phyloP scores from a whole-genome alignment of 2,888 invertebrate species.

The Osedax fenrisi region DNA sequence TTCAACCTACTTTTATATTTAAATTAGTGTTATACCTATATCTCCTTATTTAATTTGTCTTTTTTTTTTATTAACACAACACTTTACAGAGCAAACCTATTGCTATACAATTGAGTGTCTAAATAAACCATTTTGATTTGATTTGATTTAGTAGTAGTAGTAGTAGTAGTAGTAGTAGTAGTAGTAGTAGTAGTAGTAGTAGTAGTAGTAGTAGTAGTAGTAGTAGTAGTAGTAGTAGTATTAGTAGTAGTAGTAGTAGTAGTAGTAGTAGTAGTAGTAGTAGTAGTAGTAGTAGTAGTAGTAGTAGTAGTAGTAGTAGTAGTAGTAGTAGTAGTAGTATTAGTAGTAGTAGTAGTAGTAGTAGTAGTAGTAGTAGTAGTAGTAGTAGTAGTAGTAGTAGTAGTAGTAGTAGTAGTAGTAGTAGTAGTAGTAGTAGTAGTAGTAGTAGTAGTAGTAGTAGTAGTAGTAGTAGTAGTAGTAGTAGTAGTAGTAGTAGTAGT shows the following conservation, averaged over 20 bases:
- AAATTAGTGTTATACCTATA: too few relatives aligned
- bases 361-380: neutral
- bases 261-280: neutral
- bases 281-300: neutral
- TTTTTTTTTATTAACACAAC: too few relatives aligned
- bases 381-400: neutral
- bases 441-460: neutral
- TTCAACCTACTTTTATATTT: too few relatives aligned
- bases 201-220: conserved; percentile 2
- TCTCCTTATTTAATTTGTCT: too few relatives aligned
- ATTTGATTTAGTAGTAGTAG: too few relatives aligned
- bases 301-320: neutral
- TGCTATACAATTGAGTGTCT: too few relatives aligned
- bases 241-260: too few relatives aligned
- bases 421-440: neutral
- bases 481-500: neutral
- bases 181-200: conserved; percentile 2
- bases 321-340: neutral
- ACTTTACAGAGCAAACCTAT: too few relatives aligned
- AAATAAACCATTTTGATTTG: too few relatives aligned
- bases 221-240: neutral
- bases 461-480: neutral
- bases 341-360: too few relatives aligned
- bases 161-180: neutral
- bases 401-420: neutral